Evolutionary conservation across 92 coral and sea anemone species (phyloP), one percentile per base, ranked within the genome.

Genomic region (Zoanthus sociatus): DNA sequence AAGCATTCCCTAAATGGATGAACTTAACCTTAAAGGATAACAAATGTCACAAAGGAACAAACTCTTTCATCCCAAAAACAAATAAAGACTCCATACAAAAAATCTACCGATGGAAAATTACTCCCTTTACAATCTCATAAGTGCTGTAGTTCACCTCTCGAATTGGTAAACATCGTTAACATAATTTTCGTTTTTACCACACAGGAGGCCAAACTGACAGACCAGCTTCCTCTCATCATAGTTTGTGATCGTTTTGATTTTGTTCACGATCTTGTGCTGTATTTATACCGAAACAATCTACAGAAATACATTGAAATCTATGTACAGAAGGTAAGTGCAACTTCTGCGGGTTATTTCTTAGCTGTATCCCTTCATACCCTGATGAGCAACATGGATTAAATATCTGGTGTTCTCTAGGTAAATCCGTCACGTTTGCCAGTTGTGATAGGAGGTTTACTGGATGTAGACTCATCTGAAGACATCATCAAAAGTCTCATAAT

Each of bases 231-330:
- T 3, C 89, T 97, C 78, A 97, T 97, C 91, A 97, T 97, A 50
- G 99, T 97, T 71, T 97, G 99, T 71, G 99, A 97, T 78, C 93
- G 99, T 30, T 97, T 97, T 86, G 99, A 97, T 88, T 97, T 95
- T 74, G 99, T 95, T 2, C 99, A 97, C 84, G 99, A 97, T 89
- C 79, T 97, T 84, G 99, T 97, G 66, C 87, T 97, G 88, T 97
- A 97, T 70, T 78, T 97, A 64, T 97, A 97, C 78, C 92, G 99
- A 9, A 97, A 97, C 94, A 97, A 95, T 86, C 91, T 97, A 68
- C 99, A 97, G 87, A 97, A 97, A 91, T 97, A 97, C 90, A 97
- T 97, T 72, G 99, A 97, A 76, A 97, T 97, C 86, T 97, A 97
- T 64, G 96, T 97, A 17, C 99, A 97, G 88, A 97, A 97, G 99